These are phyloP conservation scores for Catocala sponsa DNA, from an alignment of 2,888 invertebrate species.

Conservation along the genomic window DNA sequence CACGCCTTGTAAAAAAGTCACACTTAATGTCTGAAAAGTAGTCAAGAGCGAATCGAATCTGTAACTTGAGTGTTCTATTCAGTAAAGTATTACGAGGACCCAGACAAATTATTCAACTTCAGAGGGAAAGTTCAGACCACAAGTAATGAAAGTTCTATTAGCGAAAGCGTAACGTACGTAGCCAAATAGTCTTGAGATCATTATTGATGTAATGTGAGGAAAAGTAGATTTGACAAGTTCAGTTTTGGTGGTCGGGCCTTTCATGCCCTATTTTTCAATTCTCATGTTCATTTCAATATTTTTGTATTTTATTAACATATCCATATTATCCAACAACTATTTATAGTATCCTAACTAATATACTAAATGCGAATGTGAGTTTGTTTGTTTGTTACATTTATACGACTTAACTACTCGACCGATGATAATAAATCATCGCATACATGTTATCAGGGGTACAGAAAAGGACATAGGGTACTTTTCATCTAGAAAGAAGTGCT, in stretches of 20 bases:
- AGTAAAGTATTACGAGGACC: slow-evolving; percentile 19
- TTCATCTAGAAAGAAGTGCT: too few species aligned
- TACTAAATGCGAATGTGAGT: too few species aligned
- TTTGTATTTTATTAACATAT: too few species aligned
- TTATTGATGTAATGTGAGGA: slow-evolving; percentile 14
- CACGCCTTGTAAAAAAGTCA: slow-evolving; percentile 50
- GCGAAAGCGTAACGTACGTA: slow-evolving; percentile 45
- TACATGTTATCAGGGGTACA: too few species aligned
- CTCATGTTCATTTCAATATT: not conserved
- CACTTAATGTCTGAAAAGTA: slow-evolving; percentile 46
- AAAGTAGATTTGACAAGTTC: slow-evolving; percentile 9
- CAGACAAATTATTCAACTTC: slow-evolving; percentile 39
- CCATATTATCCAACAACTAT: too few species aligned
- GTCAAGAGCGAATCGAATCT: slow-evolving; percentile 37
- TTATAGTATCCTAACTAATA: too few species aligned
- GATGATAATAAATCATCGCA: too few species aligned
- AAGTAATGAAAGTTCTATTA: slow-evolving; percentile 47
- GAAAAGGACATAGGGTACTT: too few species aligned
- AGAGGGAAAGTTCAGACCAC: slow-evolving; percentile 45
- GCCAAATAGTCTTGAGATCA: slow-evolving; percentile 19
- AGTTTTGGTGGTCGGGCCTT: not conserved
- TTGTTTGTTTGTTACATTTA: too few species aligned
- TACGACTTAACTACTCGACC: too few species aligned
- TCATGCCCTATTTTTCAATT: not conserved
- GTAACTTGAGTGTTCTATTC: slow-evolving; percentile 22